A percentile compares a stretch with the other conserved stretches of the same genome.
phyloP scores from a whole-genome alignment of 2,888 invertebrate species.

The Tethea ocularis region DNA sequence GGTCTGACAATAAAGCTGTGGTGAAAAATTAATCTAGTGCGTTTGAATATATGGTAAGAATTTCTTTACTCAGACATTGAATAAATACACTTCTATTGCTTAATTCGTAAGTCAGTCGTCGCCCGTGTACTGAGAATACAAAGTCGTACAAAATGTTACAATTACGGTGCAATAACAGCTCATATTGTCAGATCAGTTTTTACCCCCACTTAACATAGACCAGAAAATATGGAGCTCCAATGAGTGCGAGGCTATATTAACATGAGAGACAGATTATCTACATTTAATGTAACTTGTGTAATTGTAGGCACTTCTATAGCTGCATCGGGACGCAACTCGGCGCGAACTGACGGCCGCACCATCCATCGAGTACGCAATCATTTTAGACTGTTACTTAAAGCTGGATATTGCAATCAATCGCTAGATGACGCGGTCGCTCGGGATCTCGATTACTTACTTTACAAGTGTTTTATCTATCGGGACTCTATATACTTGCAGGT shows the following conservation, averaged over 20 bases:
- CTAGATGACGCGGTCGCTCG: neutral
- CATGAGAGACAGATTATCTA: neutral
- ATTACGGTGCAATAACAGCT: neutral
- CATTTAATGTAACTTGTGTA: neutral
- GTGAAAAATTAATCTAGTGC: conserved; percentile 2
- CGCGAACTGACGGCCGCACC: neutral
- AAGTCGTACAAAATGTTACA: neutral
- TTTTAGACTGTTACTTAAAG: neutral
- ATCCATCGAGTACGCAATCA: conserved; percentile 2
- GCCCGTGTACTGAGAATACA: neutral
- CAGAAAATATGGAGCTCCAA: neutral
- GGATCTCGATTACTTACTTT: neutral
- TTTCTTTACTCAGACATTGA: neutral
- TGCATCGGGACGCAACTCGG: neutral
- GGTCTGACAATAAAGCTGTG: conserved; percentile 18
- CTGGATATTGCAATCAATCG: neutral
- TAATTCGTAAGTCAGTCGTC: neutral
- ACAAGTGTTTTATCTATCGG: conserved; percentile 1
- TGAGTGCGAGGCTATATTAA: neutral
- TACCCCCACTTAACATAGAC: neutral
- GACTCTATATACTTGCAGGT: neutral
- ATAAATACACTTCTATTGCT: neutral
- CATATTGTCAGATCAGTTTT: conserved; percentile 1
- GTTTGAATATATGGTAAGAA: neutral
- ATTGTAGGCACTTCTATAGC: neutral